Evolutionary conservation across 2,797 vertebrate genomes (phyloP), one percentile per base, ranked within the genome.

Genomic region (Melopsittacus undulatus): DNA sequence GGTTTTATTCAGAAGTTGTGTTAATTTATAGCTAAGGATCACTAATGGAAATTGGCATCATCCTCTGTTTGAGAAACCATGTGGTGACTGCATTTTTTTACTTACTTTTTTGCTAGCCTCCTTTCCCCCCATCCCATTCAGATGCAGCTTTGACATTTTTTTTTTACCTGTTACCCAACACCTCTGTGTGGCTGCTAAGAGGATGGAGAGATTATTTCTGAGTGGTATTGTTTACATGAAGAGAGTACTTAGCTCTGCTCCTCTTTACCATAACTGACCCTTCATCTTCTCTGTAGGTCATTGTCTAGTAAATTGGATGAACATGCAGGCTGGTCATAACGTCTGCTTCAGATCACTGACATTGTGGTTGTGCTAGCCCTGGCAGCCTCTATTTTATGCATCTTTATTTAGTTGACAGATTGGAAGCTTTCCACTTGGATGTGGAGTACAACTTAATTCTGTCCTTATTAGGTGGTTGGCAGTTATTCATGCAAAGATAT

Each of bases 301-400:
- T 56, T 82, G 40, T 21, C 40, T 30, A 11, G 32, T 61, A 66
- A 64, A 1, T 10, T 67, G 56, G 15, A 22, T 48, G 29, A 63
- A 42, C 0, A 0, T 46, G 40, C 10, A 13, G 68, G 13, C 18
- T 42, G 40, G 17, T 84, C 11, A 18, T 87, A 24, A 52, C 26
- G 16, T 46, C 46, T 63, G 15, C 36, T 92, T 59, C 76, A 79
- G 15, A 9, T 45, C 92, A n/a, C 54, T 56, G 54, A 32, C 52
- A 62, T 80, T 72, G 19, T 72, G 46, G 20, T 73, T 0, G 0
- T 52, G 15, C 27, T 73, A 52, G 36, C 32, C 23, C 5, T 40
- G 32, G 17, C 29, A 48, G 30, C 19, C 32, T 46, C 76, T 54
- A 15, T 72, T 80, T 80, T 74, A 14, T 27, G 7, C 9, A 13